phyloP scores from a whole-genome alignment of 2,797 vertebrate genomes.

The Sebastes ruberrimus region DNA sequence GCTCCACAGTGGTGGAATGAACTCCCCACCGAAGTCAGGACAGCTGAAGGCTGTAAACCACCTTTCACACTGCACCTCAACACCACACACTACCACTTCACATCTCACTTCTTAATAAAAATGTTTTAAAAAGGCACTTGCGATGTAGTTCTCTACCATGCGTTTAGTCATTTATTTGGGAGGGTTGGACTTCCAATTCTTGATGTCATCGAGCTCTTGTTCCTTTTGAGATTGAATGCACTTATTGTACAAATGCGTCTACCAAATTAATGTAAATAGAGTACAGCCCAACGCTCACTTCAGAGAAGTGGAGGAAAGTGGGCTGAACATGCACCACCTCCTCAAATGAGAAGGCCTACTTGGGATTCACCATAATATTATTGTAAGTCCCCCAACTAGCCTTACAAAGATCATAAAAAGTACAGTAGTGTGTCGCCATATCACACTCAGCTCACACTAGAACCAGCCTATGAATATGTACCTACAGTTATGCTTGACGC shows the following conservation, averaged over 20 bases:
- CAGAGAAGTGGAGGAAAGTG: background rate
- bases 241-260: background rate
- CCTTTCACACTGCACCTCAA: background rate
- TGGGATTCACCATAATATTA: background rate
- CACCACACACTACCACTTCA: background rate
- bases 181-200: background rate
- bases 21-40: background rate
- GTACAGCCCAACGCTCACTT: background rate
- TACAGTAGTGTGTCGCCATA: background rate
- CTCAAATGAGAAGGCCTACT: background rate
- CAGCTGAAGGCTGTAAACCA: background rate
- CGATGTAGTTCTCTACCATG: background rate
- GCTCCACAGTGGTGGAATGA: background rate
- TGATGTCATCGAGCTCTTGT: background rate
- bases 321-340: background rate
- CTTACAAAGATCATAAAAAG: background rate
- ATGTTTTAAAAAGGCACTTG: background rate
- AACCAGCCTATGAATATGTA: no score
- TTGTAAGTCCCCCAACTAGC: background rate
- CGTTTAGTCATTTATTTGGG: background rate
- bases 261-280: background rate
- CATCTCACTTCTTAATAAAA: background rate
- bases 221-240: background rate
- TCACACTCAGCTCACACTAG: background rate
- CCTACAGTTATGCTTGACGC: background rate